Conservation (phyloP, 2,113 vertebrate species). For the Podarcis raffonei region DNA sequence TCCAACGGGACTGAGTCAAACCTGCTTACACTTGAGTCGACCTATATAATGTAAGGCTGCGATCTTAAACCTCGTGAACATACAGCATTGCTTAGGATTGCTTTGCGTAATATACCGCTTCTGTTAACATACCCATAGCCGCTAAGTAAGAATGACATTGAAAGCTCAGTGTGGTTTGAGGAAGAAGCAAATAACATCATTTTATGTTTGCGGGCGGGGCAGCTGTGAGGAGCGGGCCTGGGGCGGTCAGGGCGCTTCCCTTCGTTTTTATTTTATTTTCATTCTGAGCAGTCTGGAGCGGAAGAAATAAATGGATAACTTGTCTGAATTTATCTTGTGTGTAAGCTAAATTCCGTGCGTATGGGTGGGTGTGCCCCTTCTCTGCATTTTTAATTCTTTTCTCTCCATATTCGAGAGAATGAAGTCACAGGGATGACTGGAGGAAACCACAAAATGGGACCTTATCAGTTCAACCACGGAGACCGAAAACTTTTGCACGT, state of each 20-base stretch:
- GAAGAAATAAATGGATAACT: not conserved
- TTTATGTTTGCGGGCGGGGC: not conserved
- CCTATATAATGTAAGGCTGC: too few relatives aligned
- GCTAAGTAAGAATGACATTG: not conserved
- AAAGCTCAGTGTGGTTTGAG: not conserved
- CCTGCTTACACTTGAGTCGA: too few relatives aligned
- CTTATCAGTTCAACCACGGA: not conserved
- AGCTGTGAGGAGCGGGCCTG: not conserved
- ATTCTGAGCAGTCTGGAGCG: too few relatives aligned
- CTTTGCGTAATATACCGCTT: not conserved
- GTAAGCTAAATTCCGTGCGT: not conserved
- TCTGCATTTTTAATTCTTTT: not conserved
- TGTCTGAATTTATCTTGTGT: not conserved
- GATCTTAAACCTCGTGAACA: not conserved
- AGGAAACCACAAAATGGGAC: not conserved
- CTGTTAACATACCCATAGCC: not conserved
- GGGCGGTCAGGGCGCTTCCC: not conserved
- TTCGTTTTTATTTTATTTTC: not conserved
- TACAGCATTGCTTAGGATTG: not conserved
- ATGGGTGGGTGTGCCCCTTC: not conserved
- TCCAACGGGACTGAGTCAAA: not conserved
- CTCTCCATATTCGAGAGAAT: not conserved
- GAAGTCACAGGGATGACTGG: too few relatives aligned
- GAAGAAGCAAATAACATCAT: not conserved
- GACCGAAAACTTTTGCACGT: not conserved